Evolutionary conservation across 92 coral and sea anemone genomes (phyloP).

Genomic region (Umimayanthus chanpuru): DNA sequence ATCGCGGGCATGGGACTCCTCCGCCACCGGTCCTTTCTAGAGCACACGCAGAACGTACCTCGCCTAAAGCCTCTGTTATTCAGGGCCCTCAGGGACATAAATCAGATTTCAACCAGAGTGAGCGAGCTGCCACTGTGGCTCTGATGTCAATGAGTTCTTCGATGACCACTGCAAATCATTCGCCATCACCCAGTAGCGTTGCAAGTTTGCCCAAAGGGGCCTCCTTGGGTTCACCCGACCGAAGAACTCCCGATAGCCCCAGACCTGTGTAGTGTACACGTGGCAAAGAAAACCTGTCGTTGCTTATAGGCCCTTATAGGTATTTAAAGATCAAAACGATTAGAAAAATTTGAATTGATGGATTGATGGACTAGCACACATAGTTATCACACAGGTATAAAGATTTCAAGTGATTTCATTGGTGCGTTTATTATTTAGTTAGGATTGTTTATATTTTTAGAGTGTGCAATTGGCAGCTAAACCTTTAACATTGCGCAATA

Average conservation of each 20-base stretch:
- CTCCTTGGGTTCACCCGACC: slow-evolving; percentile 15
- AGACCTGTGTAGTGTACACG: slow-evolving; percentile 1
- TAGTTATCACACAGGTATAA: not conserved
- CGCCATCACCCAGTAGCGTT: slow-evolving; percentile 14
- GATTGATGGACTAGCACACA: not conserved
- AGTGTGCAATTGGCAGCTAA: not conserved
- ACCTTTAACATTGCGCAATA: not conserved
- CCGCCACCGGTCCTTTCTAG: slow-evolving; percentile 39
- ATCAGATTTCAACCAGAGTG: slow-evolving; percentile 66
- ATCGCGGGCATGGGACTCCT: slow-evolving; percentile 42
- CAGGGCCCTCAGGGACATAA: slow-evolving; percentile 63
- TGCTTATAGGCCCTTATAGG: no score
- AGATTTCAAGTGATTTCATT: no score
- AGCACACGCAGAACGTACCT: slow-evolving; percentile 23
- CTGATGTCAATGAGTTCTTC: slow-evolving; percentile 80
- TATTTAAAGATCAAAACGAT: not conserved
- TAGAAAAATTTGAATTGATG: no score
- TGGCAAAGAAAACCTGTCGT: not conserved
- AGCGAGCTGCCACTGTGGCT: slow-evolving; percentile 84
- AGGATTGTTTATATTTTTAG: no score
- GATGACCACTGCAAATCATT: slow-evolving; percentile 6
- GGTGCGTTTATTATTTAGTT: no score
- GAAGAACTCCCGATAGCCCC: slow-evolving; percentile 35
- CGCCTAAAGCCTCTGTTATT: slow-evolving; percentile 57
- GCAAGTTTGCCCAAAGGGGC: slow-evolving; percentile 25